Base-by-base conservation (phyloP, 1,140 invertebrate species). In the Saccostrea cuccullata region DNA sequence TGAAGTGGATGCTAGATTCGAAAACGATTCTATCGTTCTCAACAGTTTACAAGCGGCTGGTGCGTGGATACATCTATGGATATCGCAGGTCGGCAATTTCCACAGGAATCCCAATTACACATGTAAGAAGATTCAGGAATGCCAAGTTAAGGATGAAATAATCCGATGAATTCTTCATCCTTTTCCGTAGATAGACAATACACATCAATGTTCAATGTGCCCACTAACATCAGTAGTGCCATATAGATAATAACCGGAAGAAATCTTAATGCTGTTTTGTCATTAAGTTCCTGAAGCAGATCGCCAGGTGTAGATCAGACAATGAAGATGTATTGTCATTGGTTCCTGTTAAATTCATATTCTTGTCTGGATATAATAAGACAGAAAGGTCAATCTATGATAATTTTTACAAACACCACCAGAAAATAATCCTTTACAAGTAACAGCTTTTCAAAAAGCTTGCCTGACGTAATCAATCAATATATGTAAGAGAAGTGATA, bases 91-190 rank as follows among this genome's bases (percentile, higher is more conserved):
- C 93, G 12, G 91, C 92, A 40, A 94, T 93, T 83, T 94, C 93
- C 17, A 93, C 93, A 55, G 93, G 93, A 87, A 94, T 91, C 5
- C 93, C 93, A 40, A 94, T 90, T 3, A 93, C 55, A 70, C 93
- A 93, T 20, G 90, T 93, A 26, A 94, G 87, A 23, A 94, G 90
- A 88, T 94, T 93, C 47, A 94, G 90, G 20, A 91, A 77, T 26
- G 93, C 93, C 26, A 94, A 87, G 17, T 92, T 91, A 13, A 94
- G 84, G 55, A 94, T 94, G 88, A 94, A 94, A 87, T 92, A 93
- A 90, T 92, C 90, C 0, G 92, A 93, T 0, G 93, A 93, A 0
- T 91, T 86, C 58, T 93, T 93, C 36, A 88, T 89, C 12, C 84
- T 82, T 55, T 93, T 92, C 60, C 87, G 85, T 58, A 89, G 88